Percentiles rank a stretch among this genome's conserved stretches.
These are phyloP conservation scores for Coenonympha arcania DNA, from an alignment of 2,888 invertebrate species.

Conservation along the genomic window DNA sequence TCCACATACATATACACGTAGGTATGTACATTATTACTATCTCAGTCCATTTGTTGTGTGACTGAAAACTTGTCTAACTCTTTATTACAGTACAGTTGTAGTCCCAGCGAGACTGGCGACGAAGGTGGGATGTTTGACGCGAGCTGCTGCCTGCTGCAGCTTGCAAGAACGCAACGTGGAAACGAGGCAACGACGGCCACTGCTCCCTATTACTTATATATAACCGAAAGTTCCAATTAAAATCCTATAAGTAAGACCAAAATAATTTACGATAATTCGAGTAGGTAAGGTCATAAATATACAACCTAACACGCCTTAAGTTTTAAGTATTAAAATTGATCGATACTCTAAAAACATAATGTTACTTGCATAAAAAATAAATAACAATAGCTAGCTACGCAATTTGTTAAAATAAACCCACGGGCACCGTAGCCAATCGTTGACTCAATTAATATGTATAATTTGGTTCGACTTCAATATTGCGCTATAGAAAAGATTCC, in stretches of 20 bases:
- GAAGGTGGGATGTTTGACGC: conserved; percentile 57
- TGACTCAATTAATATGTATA: conserved; percentile 15
- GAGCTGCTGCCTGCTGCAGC: conserved; percentile 23
- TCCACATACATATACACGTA: conserved; percentile 69
- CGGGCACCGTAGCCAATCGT: conserved; percentile 18
- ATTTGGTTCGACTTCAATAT: conserved; percentile 2
- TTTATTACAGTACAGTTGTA: conserved; percentile 45
- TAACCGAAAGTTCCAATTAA: neutral
- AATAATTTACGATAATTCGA: conserved; percentile 15
- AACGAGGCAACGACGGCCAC: conserved; percentile 23
- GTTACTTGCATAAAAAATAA: conserved; percentile 5
- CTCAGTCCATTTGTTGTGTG: conserved; percentile 53
- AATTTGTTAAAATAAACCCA: neutral
- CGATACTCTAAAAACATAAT: conserved; percentile 20
- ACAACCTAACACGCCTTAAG: conserved; percentile 22
- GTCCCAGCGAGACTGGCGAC: conserved; percentile 46
- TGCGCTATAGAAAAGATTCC: neutral
- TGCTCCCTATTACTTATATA: conserved; percentile 3
- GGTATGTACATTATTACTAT: conserved; percentile 44
- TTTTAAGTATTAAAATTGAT: conserved; percentile 22
- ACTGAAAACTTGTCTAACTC: conserved; percentile 52
- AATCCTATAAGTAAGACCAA: conserved; percentile 7
- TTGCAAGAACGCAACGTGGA: conserved; percentile 20
- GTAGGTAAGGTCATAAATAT: too few relatives aligned
- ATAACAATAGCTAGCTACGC: too few relatives aligned